These are phyloP conservation scores for Deilephila elpenor DNA, from an alignment of 2,888 invertebrate species.

Conservation along the genomic window DNA sequence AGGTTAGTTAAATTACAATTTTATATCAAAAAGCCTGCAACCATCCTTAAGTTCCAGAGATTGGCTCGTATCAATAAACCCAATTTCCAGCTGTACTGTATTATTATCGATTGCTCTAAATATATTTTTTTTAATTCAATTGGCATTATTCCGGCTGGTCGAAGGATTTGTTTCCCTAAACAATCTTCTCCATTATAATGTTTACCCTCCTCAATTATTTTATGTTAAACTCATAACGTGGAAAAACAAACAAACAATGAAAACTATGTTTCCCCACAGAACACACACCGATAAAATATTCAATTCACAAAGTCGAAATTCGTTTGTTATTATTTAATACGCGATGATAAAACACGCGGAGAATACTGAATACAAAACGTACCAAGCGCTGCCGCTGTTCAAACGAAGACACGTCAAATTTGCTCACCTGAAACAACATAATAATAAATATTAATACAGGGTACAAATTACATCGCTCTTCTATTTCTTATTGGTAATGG, in stretches of 20 bases:
- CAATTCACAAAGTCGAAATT: background rate
- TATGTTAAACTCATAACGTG: background rate
- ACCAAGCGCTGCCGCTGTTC: conserved; percentile 7
- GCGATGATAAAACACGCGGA: background rate
- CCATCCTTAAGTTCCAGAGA: too few relatives aligned
- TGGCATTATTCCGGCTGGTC: too few relatives aligned
- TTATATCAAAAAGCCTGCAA: too few relatives aligned
- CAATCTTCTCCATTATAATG: too few relatives aligned
- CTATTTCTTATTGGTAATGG: background rate
- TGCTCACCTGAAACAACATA: conserved; percentile 23
- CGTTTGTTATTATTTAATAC: conserved; percentile 8
- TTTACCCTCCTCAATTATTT: too few relatives aligned
- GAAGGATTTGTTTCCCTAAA: too few relatives aligned
- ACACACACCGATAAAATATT: background rate
- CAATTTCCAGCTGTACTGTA: too few relatives aligned
- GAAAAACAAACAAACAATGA: background rate
- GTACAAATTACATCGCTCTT: conserved; percentile 8
- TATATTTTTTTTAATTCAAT: too few relatives aligned
- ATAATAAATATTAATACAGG: conserved; percentile 11
- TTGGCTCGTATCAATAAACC: too few relatives aligned
- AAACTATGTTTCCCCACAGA: background rate
- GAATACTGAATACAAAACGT: background rate
- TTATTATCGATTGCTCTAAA: too few relatives aligned
- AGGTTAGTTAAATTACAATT: too few relatives aligned
- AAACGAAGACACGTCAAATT: conserved; percentile 6